Percentiles rank a stretch among this genome's conserved stretches.
phyloP scores from a whole-genome alignment of 2,113 vertebrate genomes.

The Leptobrachium ailaonicum region DNA sequence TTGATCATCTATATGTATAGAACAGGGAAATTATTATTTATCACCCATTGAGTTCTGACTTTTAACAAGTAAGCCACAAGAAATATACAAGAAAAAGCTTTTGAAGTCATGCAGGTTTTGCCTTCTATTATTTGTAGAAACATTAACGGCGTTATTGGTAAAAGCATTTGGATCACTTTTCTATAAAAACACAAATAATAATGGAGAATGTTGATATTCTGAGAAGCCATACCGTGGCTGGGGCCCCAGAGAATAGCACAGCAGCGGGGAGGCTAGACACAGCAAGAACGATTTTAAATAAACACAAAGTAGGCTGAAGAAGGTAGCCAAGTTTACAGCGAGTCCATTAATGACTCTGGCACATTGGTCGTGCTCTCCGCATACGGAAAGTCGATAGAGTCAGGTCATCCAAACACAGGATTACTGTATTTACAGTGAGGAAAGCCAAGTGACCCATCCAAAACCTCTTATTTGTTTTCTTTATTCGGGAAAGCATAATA shows the following conservation, averaged over 20 bases:
- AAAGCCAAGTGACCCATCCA: not conserved
- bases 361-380: not conserved
- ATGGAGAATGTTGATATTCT: constrained; percentile 5
- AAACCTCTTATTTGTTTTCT: constrained; percentile 25
- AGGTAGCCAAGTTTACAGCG: constrained; percentile 31
- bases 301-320: constrained; percentile 8
- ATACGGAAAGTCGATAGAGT: constrained; percentile 12
- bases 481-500: not conserved
- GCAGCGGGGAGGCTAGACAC: constrained; percentile 15
- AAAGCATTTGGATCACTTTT: not conserved
- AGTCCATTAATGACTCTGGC: constrained; percentile 23
- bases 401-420: constrained; percentile 22
- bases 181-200: constrained; percentile 13
- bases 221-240: constrained; percentile 9
- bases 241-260: constrained; percentile 10
- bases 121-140: no score
- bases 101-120: no score
- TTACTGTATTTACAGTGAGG: constrained; percentile 3
- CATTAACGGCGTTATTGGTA: no score
- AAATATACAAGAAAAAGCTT: no score
- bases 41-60: no score
- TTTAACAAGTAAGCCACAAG: no score
- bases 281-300: constrained; percentile 20
- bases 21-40: no score
- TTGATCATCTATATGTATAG: no score